phyloP scores from a whole-genome alignment of 2,113 vertebrate species.

The Zosterops hypoxanthus region DNA sequence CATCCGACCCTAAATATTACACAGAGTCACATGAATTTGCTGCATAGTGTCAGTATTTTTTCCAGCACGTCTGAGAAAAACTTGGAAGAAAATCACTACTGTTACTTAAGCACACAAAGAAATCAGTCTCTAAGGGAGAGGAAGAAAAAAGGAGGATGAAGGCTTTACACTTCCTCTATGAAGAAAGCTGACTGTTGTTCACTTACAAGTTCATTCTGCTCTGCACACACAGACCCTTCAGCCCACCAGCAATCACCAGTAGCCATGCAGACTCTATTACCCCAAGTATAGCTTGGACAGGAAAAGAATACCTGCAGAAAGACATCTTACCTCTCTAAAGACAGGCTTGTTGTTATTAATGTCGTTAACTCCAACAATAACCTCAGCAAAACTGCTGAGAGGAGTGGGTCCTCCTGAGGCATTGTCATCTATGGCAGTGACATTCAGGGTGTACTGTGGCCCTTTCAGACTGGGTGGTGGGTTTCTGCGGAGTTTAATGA shows the following conservation, averaged over 20 bases:
- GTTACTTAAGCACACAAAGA: neutral
- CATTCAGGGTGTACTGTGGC: slow-evolving; percentile 82
- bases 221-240: neutral
- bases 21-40: neutral
- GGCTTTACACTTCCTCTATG: neutral
- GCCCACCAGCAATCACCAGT: neutral
- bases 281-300: neutral
- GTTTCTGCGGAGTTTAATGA: slow-evolving; percentile 83
- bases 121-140: neutral
- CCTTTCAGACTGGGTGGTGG: slow-evolving; percentile 80
- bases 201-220: neutral
- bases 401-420: slow-evolving; percentile 79
- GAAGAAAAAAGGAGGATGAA: neutral
- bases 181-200: neutral
- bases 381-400: slow-evolving; percentile 85
- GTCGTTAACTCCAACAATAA: slow-evolving; percentile 87
- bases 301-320: neutral
- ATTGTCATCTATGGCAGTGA: slow-evolving; percentile 89
- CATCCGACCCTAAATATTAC: neutral
- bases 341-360: slow-evolving; percentile 90
- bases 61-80: neutral
- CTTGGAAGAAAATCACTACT: neutral
- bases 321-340: slow-evolving; percentile 80
- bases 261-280: neutral
- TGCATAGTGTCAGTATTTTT: neutral